Evolutionary conservation across 2,888 invertebrate species (phyloP).

Genomic region (Dryobotodes eremita): DNA sequence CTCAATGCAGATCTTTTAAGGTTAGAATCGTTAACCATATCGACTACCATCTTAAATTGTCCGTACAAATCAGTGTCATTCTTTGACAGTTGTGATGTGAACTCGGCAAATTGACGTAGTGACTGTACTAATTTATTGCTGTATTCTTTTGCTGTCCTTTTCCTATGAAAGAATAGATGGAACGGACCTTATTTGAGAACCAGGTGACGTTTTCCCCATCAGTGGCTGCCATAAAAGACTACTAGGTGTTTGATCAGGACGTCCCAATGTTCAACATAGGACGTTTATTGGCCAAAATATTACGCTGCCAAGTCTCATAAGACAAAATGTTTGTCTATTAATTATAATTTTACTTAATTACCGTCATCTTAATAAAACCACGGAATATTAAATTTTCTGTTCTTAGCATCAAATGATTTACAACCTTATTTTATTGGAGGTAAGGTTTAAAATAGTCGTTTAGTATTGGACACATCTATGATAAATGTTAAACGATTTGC

Average conservation of each 20-base stretch:
- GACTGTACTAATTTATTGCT: too few relatives aligned
- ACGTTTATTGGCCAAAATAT: not conserved
- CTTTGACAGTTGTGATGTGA: too few relatives aligned
- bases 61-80: too few relatives aligned
- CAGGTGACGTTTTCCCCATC: not conserved
- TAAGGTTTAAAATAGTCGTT: constrained; percentile 26
- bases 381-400: constrained; percentile 22
- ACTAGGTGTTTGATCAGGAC: too few relatives aligned
- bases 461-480: not conserved
- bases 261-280: not conserved
- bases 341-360: constrained; percentile 39
- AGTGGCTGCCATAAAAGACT: not conserved
- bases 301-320: not conserved
- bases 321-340: constrained; percentile 17
- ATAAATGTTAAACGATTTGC: constrained; percentile 12
- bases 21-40: too few relatives aligned
- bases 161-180: not conserved
- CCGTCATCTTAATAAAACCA: constrained; percentile 14
- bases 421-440: not conserved
- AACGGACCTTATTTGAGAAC: not conserved
- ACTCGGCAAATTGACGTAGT: too few relatives aligned
- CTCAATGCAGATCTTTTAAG: too few relatives aligned
- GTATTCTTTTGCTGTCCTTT: not conserved
- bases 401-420: constrained; percentile 6
- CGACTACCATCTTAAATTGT: too few relatives aligned